Conservation (phyloP, 2,797 vertebrate genomes). For the Potorous gilbertii region DNA sequence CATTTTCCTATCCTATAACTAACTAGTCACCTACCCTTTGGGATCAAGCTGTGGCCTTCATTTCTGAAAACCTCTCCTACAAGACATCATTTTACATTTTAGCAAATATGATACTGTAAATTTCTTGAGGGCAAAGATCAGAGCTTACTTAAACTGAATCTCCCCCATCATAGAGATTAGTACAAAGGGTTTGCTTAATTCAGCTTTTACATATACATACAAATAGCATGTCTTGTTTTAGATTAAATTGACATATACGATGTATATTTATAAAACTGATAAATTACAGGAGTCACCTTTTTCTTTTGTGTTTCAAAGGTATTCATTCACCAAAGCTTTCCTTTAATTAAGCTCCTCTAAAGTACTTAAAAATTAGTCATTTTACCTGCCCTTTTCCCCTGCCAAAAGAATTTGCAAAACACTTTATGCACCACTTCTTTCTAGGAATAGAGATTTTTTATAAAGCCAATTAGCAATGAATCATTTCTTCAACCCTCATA, state of each 20-base stretch:
- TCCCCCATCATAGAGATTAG: not conserved
- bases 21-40: not conserved
- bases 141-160: not conserved
- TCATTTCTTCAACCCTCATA: not conserved
- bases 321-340: not conserved
- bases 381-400: not conserved
- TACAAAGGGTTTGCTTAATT: not conserved
- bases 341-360: not conserved
- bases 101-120: not conserved
- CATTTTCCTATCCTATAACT: not conserved
- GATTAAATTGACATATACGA: not conserved
- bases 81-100: not conserved
- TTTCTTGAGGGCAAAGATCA: not conserved
- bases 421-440: not conserved
- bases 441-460: not conserved
- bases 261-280: not conserved
- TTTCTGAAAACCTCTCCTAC: not conserved
- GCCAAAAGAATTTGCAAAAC: not conserved
- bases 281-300: not conserved
- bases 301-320: not conserved
- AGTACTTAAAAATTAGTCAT: not conserved
- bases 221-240: not conserved
- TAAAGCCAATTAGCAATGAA: not conserved
- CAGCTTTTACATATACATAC: not conserved
- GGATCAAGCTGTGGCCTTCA: not conserved